A percentile compares a stretch with the other conserved stretches of the same genome.
phyloP scores from a whole-genome alignment of 1,140 invertebrate genomes.

The Goniozus legneri region DNA sequence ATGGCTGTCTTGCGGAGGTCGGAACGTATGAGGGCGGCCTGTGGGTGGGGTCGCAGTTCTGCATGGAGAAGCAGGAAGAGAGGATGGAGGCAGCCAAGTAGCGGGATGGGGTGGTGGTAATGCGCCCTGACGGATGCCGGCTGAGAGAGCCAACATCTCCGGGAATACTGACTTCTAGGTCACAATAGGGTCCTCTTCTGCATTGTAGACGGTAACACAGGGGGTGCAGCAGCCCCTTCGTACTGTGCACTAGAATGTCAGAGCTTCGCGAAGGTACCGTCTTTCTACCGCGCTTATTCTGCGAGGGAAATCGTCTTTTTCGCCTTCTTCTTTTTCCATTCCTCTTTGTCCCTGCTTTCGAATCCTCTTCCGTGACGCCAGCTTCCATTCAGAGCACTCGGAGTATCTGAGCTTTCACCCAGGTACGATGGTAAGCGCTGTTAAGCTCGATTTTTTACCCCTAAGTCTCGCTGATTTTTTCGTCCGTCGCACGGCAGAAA shows the following conservation, averaged over 20 bases:
- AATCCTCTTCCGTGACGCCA: background rate
- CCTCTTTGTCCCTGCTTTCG: background rate
- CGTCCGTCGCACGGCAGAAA: slow-evolving; percentile 9
- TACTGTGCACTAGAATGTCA: slow-evolving; percentile 8
- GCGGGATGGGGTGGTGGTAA: slow-evolving; percentile 26
- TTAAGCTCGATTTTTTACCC: background rate
- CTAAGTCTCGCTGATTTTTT: too few relatives aligned
- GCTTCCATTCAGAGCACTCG: background rate
- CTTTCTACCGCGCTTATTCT: slow-evolving; percentile 11
- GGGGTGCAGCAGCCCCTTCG: slow-evolving; percentile 13
- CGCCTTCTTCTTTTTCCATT: background rate
- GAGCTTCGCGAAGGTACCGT: slow-evolving; percentile 7
- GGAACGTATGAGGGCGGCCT: slow-evolving; percentile 25
- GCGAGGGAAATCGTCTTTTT: slow-evolving; percentile 7
- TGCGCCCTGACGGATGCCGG: slow-evolving; percentile 37
- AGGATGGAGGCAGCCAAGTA: slow-evolving; percentile 19
- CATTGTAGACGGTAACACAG: slow-evolving; percentile 17
- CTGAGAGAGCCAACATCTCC: slow-evolving; percentile 28
- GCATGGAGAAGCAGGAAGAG: slow-evolving; percentile 9
- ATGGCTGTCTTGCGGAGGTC: slow-evolving; percentile 38
- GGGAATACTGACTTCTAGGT: slow-evolving; percentile 35
- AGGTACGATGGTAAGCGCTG: background rate
- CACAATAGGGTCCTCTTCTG: slow-evolving; percentile 32
- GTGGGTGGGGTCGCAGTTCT: too few relatives aligned
- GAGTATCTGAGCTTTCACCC: background rate